Evolutionary conservation across 2,888 invertebrate genomes (phyloP), one percentile per base, ranked within the genome.

Genomic region (Diplazon laetatorius): DNA sequence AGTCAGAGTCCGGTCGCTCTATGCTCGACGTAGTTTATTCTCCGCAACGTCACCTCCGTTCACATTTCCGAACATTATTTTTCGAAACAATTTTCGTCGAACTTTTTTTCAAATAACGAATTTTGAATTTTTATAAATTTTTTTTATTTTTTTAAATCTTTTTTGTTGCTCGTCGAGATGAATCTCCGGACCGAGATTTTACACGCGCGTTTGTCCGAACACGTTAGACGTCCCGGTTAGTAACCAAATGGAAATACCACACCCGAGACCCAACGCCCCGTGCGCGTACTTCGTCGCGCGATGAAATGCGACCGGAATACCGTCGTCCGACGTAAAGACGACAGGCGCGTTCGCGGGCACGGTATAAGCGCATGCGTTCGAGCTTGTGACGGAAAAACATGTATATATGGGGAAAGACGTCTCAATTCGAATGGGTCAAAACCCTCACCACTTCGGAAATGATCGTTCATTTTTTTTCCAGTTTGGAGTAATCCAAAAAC

Each of bases 241-340:
- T 79, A 80, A 80, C 80, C 50, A 68, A 77, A 76, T 80, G 81
- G 82, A 85, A n/a, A 87, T 85, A 87, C 87, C 88, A 88, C 88
- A 86, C 88, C 88, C 88, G 76, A 82, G 78, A 69, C 44, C 76
- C 68, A 78, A 68, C 73, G 82, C 71, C 76, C 81, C 72, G 46
- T 59, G 42, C 71, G 72, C 48, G 70, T 80, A 78, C 78, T 80
- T 76, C 73, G 78, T 42, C 78, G 59, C 72, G 66, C 81, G 82
- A 74, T 80, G 70, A 76, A 82, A 77, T 72, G 70, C 78, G 60
- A 72, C 78, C 72, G 73, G 81, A 76, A 81, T 78, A 50, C 55
- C 55, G 52, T 72, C 73, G 50, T 57, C 22, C n/a, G 48, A 20
- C 71, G n/a, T n/a, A n/a, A n/a, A 73, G 80, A 72, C 65, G 81